These are phyloP conservation scores for Cavia porcellus DNA, from an alignment of 2,113 vertebrate species.

Conservation along the genomic window DNA sequence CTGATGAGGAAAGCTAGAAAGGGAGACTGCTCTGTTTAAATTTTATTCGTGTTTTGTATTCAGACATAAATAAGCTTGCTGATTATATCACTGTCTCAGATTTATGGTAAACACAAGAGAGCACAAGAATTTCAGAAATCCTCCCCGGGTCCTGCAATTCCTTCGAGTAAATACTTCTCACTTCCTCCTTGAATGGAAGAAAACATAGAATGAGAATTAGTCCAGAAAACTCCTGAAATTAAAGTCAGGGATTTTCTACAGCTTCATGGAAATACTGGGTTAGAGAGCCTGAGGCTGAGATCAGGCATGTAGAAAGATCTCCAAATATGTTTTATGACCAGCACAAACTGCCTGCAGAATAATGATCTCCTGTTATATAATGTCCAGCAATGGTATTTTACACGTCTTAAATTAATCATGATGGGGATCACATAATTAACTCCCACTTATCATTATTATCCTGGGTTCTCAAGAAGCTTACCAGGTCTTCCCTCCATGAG, in stretches of 20 bases:
- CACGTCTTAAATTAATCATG: constrained; percentile 64
- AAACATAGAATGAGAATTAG: neutral
- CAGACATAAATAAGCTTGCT: constrained; percentile 82
- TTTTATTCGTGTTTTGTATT: constrained; percentile 75
- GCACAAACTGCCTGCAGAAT: neutral
- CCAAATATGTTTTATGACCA: constrained; percentile 35
- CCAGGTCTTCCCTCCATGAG: constrained; percentile 28
- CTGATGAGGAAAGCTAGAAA: constrained; percentile 48
- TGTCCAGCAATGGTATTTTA: constrained; percentile 45
- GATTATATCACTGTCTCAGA: constrained; percentile 82
- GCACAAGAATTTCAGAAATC: constrained; percentile 75
- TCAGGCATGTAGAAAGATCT: neutral
- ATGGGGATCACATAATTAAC: constrained; percentile 66
- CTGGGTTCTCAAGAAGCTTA: constrained; percentile 12
- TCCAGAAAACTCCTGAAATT: constrained; percentile 23
- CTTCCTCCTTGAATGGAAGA: constrained; percentile 44
- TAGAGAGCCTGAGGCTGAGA: neutral
- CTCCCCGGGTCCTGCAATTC: constrained; percentile 70
- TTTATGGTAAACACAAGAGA: constrained; percentile 80
- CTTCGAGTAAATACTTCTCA: constrained; percentile 74
- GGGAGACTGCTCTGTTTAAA: constrained; percentile 58
- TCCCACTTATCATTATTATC: constrained; percentile 67
- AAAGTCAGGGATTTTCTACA: neutral
- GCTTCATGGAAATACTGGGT: neutral
- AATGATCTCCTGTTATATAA: neutral